Base-by-base conservation (phyloP, 2,888 invertebrate species). In the Aplocera efformata region DNA sequence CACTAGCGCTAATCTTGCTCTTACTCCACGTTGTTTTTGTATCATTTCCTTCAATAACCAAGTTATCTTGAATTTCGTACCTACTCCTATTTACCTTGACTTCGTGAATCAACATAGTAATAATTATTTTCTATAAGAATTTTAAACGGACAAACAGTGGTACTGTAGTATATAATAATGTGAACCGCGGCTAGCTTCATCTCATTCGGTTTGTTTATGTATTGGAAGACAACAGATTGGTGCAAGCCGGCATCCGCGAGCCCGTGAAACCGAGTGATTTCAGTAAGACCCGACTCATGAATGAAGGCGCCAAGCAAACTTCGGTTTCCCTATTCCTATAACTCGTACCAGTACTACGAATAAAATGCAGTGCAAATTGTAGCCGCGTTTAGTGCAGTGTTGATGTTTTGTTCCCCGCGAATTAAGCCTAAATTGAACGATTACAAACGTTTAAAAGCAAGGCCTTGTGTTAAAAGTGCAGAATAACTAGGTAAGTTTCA, bases 181-280 rank as follows among this genome's bases (percentile, higher is more conserved):
- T 22, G 43, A 21, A 27, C 44, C 65, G 82, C 49, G 58, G 76
- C 85, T 85, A 85, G 71, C 75, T 86, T 88, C 86, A 80, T 73
- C 59, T 56, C 75, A 68, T 59, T 74, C 68, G 69, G 83, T 85
- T 88, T 88, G 86, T 88, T 88, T 88, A 88, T 85, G 78, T 83
- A 81, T 83, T 75, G 79, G 65, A 80, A 84, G 84, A 86, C 85
- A 86, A 84, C 85, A 83, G 82, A 79, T 79, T 74, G 72, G 78
- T 81, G 77, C 73, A 75, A 50, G 75, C 82, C 79, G 84, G 85
- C 77, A 69, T 70, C 70, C 66, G 67, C 58, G 71, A 65, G 70
- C 69, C 68, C 67, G 69, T 70, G 58, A 61, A 57, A 66, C 69
- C 63, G 72, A 60, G 67, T 69, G 72, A 73, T 68, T 67, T 68